A percentile compares a stretch with the other conserved stretches of the same genome.
Conservation (phyloP, 2,797 vertebrate genomes). For the Vespertilio murinus region DNA sequence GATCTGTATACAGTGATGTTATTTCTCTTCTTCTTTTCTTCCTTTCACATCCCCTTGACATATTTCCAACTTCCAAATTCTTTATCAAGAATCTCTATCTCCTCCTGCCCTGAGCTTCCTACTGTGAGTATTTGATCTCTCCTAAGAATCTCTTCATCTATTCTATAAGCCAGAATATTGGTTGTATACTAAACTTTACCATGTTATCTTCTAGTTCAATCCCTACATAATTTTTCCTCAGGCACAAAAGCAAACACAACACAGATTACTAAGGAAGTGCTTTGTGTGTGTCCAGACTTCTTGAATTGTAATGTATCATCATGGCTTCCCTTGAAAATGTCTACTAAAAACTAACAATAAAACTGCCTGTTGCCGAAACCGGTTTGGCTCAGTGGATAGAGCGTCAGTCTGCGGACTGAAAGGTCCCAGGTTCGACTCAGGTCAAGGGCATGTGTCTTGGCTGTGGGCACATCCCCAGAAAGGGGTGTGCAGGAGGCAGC, state of each 20-base stretch:
- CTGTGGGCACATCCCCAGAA: too few species aligned
- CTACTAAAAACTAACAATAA: slow-evolving; percentile 39
- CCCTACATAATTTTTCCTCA: not conserved
- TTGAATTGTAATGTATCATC: not conserved
- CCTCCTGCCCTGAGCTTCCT: not conserved
- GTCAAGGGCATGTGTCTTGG: too few species aligned
- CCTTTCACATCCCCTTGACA: not conserved
- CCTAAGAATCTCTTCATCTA: not conserved
- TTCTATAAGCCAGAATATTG: not conserved
- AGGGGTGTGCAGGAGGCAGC: too few species aligned
- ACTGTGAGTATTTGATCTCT: not conserved
- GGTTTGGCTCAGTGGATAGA: too few species aligned
- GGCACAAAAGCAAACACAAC: slow-evolving; percentile 19
- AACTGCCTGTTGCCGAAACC: not conserved
- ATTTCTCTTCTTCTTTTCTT: slow-evolving; percentile 10
- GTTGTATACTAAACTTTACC: not conserved
- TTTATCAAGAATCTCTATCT: slow-evolving; percentile 17
- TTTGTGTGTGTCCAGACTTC: slow-evolving; percentile 10
- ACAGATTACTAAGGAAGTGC: slow-evolving; percentile 4
- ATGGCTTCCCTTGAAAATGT: not conserved
- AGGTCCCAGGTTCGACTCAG: too few species aligned
- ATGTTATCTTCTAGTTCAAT: not conserved
- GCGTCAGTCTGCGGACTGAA: too few species aligned
- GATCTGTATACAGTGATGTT: not conserved
- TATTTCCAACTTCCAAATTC: not conserved